A percentile compares a stretch with the other conserved stretches of the same genome.
phyloP scores from a whole-genome alignment of 2,888 invertebrate genomes.

The Pinctada fucata region DNA sequence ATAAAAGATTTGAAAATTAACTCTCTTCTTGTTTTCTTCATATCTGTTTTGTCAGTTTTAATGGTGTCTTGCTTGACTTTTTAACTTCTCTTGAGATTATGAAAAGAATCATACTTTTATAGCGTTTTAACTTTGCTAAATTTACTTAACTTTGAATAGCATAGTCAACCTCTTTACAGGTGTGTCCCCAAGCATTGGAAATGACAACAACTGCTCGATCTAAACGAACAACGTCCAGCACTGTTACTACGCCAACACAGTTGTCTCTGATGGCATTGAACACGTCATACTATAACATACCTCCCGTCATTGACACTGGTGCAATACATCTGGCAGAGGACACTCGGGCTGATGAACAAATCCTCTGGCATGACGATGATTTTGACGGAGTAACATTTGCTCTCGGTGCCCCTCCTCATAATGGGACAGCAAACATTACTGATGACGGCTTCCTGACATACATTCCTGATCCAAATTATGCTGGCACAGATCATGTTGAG shows the following conservation, averaged over 20 bases:
- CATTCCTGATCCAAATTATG: constrained; percentile 41
- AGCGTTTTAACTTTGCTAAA: no score
- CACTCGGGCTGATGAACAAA: not conserved
- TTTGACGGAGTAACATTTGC: constrained; percentile 44
- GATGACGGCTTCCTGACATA: constrained; percentile 41
- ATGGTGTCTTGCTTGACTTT: no score
- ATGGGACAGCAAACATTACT: constrained; percentile 37
- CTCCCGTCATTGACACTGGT: constrained; percentile 19
- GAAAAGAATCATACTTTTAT: no score
- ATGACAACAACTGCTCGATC: not conserved
- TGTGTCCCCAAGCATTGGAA: no score
- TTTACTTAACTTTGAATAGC: no score
- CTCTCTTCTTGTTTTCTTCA: no score
- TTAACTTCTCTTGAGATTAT: no score
- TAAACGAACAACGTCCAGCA: constrained; percentile 9
- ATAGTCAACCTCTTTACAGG: no score
- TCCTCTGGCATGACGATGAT: constrained; percentile 42
- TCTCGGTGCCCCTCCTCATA: constrained; percentile 30
- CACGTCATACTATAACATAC: constrained; percentile 17
- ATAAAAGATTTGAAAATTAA: no score
- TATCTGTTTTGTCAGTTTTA: no score
- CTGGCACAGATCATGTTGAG: constrained; percentile 30
- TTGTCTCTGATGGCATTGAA: constrained; percentile 20
- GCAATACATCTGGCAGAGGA: constrained; percentile 19
- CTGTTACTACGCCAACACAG: constrained; percentile 12